Evolutionary conservation across 2,797 vertebrate species (phyloP), one percentile per base, ranked within the genome.

Genomic region (Leptatherina wallacei): DNA sequence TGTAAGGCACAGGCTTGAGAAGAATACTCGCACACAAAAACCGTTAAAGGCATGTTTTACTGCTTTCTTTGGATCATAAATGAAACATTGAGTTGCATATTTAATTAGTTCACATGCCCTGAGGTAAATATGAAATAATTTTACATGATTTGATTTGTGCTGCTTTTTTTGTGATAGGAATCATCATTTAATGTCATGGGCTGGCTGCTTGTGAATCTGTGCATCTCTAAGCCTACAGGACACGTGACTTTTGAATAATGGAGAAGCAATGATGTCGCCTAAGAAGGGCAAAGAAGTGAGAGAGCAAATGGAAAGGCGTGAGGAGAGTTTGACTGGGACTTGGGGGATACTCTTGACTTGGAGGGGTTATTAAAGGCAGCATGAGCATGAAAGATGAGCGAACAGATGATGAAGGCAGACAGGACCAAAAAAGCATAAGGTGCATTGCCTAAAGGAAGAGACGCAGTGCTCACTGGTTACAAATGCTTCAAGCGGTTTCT

Each of bases 221-320:
- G 49, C n/a, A 80, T 66, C 56, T 81, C 69, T 67, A 59, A 75
- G 82, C 58, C 65, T 75, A 75, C 44, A 27, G 71, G 33, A 33
- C 85, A 82, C 82, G 89, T 88, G 85, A 78, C 75, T 76, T 71
- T 80, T 94, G 85, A 94, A 93, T 94, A 87, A 93, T 93, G 85
- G 89, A 94, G 77, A 38, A 88, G 63, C 71, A 71, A 51, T 65
- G 44, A 30, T 65, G 87, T 86, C 78, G 86, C 67, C 71, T 75
- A 65, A 82, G 81, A 79, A 61, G 66, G 69, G 74, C 66, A 55
- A 68, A 65, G 69, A 77, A 65, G 70, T 52, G 71, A 56, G 54
- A 63, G 62, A 69, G 56, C 60, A 77, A 71, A 73, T 70, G 71
- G 58, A 36, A 55, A 56, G 71, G 56, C 47, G 57, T 59, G 60